Conservation (phyloP, 2,113 vertebrate species). For the Vulpes lagopus region DNA sequence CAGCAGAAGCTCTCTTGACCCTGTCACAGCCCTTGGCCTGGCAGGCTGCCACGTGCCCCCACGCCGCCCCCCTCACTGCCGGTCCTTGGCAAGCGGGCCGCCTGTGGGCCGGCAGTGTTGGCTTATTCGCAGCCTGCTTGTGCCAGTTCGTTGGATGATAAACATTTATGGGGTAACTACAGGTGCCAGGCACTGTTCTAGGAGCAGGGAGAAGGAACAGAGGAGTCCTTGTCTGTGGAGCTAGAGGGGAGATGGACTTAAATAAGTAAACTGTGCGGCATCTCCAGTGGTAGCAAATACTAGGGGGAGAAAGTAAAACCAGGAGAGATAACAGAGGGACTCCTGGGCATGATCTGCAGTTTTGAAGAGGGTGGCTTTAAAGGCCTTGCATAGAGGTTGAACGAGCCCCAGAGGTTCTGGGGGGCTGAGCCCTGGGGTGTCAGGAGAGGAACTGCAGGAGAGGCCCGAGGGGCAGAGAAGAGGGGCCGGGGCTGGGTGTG, state of each 20-base stretch:
- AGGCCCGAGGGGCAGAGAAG: neutral
- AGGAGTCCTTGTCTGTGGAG: neutral
- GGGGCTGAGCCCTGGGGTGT: neutral
- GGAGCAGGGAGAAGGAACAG: neutral
- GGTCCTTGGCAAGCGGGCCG: neutral
- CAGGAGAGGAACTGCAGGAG: neutral
- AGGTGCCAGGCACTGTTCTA: neutral
- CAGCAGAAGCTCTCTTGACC: neutral
- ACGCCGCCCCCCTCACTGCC: neutral
- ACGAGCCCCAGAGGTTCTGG: rapidly evolving
- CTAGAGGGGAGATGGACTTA: neutral
- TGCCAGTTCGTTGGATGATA: neutral
- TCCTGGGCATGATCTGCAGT: neutral
- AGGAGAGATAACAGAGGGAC: neutral
- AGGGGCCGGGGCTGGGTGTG: rapidly evolving
- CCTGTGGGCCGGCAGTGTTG: rapidly evolving
- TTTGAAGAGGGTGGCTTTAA: neutral
- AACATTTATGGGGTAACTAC: neutral
- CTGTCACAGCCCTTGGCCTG: rapidly evolving
- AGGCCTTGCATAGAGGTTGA: neutral
- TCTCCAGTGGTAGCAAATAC: neutral
- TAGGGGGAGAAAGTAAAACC: neutral
- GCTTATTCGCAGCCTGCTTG: neutral
- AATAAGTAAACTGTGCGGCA: neutral
- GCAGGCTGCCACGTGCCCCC: neutral